Conservation (phyloP, 2,888 invertebrate genomes). For the Dasysyrphus tricinctus region DNA sequence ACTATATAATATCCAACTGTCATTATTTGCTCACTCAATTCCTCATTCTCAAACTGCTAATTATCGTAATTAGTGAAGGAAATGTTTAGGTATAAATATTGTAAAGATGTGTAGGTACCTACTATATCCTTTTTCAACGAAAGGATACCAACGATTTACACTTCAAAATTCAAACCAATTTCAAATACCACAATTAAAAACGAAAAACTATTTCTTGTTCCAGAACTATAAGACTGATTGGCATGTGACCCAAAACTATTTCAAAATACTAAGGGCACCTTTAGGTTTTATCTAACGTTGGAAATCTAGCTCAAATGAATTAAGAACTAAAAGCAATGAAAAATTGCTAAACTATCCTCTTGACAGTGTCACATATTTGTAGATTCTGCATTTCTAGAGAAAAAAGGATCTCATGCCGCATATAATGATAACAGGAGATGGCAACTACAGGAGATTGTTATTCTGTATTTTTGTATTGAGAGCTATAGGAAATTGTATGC, state of each 20-base stretch:
- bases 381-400: conserved; percentile 22
- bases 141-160: conserved; percentile 16
- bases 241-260: conserved; percentile 52
- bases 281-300: conserved; percentile 53
- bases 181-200: conserved; percentile 25
- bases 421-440: neutral
- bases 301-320: conserved; percentile 22
- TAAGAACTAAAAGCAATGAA: conserved; percentile 31
- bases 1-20: neutral
- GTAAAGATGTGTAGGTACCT: neutral
- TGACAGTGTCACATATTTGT: conserved; percentile 55
- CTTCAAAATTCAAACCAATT: conserved; percentile 47
- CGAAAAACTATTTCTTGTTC: conserved; percentile 10
- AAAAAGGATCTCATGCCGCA: conserved; percentile 43
- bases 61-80: conserved; percentile 53
- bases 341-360: conserved; percentile 58
- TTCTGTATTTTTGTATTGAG: neutral
- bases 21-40: conserved; percentile 36
- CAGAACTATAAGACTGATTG: conserved; percentile 49
- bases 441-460: conserved; percentile 4
- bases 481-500: conserved; percentile 49
- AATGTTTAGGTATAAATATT: neutral
- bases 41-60: conserved; percentile 32
- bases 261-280: neutral
- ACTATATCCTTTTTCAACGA: conserved; percentile 12